Conservation (phyloP, 2,113 vertebrate genomes). For the Saccopteryx bilineata region DNA sequence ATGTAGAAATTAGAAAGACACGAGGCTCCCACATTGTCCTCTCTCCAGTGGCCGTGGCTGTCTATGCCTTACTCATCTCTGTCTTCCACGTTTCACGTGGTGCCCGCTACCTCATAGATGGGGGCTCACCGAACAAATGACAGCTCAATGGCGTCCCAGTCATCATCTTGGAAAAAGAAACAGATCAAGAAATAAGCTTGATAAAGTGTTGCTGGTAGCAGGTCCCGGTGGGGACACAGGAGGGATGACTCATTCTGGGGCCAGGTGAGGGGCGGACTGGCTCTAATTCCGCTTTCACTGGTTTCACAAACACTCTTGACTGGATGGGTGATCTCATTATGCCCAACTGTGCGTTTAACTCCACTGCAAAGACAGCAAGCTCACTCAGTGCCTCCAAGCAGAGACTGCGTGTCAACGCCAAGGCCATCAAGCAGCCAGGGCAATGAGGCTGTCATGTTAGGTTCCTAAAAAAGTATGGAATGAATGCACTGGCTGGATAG, state of each 20-base stretch:
- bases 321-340: neutral
- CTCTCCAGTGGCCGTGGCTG: neutral
- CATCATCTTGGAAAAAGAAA: neutral
- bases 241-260: neutral
- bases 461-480: neutral
- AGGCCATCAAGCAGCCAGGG: neutral
- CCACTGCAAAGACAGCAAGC: neutral
- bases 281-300: neutral
- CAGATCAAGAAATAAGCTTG: neutral
- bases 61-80: neutral
- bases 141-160: neutral
- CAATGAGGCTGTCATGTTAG: neutral
- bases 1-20: neutral
- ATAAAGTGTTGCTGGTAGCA: neutral
- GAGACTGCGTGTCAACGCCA: neutral
- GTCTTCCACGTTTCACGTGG: neutral
- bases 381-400: neutral
- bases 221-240: neutral
- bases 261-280: neutral
- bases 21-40: accelerated
- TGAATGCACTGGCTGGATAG: too few relatives aligned
- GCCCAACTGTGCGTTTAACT: neutral
- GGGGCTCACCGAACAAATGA: neutral
- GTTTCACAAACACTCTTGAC: neutral
- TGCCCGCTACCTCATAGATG: neutral